phyloP scores from a whole-genome alignment of 2,888 invertebrate species.

The Poecilobothrus nobilitatus region DNA sequence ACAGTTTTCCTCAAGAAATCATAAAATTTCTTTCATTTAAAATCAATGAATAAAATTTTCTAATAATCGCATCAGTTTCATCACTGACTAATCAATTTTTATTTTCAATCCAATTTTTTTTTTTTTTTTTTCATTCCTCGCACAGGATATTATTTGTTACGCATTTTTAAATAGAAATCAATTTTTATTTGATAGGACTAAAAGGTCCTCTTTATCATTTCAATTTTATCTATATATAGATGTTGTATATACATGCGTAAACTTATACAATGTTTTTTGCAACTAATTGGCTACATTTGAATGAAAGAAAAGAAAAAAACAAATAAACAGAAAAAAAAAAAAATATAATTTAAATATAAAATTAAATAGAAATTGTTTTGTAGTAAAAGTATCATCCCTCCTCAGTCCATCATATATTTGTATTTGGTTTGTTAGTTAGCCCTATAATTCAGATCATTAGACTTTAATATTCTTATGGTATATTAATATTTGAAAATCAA shows the following conservation, averaged over 20 bases:
- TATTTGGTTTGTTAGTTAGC: background rate
- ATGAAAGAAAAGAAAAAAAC: background rate
- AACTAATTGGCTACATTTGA: background rate
- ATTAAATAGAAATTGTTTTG: background rate
- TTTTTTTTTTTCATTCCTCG: background rate
- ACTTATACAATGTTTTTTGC: too few species aligned
- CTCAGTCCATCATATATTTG: background rate
- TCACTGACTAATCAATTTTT: too few species aligned
- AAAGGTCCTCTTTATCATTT: background rate
- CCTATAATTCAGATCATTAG: background rate
- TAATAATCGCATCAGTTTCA: too few species aligned
- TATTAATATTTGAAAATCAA: background rate
- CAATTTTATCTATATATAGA: background rate
- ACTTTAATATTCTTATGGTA: conserved; percentile 3
- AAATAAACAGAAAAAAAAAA: background rate
- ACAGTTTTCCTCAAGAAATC: too few species aligned
- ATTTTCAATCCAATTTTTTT: too few species aligned
- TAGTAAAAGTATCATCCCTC: background rate
- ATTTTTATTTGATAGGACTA: background rate
- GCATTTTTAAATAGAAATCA: conserved; percentile 6
- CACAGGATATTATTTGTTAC: conserved; percentile 3
- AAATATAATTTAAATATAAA: background rate
- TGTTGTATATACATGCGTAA: background rate
- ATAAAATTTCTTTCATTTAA: too few species aligned
- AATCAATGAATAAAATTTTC: too few species aligned